Evolutionary conservation across 2,797 vertebrate species (phyloP).

Genomic region (Pseudochirops corinnae): DNA sequence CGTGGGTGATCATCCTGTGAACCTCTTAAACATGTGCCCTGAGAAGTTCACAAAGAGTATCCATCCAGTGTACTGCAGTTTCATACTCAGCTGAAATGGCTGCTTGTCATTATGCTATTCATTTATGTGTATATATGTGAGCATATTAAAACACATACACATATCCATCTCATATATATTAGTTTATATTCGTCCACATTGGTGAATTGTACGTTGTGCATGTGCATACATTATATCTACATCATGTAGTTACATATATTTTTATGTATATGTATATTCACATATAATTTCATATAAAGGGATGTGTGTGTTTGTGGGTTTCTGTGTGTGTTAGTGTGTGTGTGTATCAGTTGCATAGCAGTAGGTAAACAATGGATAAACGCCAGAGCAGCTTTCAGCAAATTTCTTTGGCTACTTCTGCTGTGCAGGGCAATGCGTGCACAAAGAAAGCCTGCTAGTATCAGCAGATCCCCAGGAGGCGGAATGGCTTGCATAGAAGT

Average conservation of each 20-base stretch:
- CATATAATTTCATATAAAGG: background rate
- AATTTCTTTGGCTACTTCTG: background rate
- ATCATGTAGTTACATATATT: background rate
- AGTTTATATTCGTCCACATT: background rate
- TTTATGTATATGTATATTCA: background rate
- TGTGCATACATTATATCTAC: background rate
- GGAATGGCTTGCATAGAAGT: background rate
- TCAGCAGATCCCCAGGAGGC: background rate
- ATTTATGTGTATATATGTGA: background rate
- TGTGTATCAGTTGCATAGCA: background rate
- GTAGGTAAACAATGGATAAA: background rate
- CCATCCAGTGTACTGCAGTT: background rate
- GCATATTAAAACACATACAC: background rate
- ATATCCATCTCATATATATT: background rate
- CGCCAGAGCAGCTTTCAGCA: background rate
- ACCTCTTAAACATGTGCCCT: background rate
- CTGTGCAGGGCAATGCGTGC: background rate
- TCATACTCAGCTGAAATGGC: background rate
- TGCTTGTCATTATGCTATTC: background rate
- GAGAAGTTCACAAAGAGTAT: background rate
- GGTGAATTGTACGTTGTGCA: background rate
- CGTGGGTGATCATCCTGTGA: background rate
- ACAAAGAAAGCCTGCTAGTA: background rate
- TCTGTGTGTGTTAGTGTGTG: background rate
- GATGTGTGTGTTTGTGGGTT: too few relatives aligned